phyloP scores from a whole-genome alignment of 2,797 vertebrate genomes.

The Anisognathus igniventris region DNA sequence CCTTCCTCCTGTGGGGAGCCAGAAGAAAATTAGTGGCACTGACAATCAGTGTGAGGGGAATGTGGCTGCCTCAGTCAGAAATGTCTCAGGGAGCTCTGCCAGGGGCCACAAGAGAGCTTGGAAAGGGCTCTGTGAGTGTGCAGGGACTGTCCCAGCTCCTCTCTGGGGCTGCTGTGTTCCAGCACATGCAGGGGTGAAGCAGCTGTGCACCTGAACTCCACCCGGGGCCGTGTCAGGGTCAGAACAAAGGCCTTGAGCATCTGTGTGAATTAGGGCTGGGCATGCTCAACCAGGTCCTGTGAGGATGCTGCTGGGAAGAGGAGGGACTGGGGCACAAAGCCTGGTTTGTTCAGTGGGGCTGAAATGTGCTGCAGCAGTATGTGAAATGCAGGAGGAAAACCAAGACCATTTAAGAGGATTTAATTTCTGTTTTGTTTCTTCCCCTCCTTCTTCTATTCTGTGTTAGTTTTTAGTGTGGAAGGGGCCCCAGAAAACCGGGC shows the following conservation, averaged over 20 bases:
- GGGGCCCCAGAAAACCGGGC: constrained; percentile 77
- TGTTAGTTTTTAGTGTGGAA: constrained; percentile 80
- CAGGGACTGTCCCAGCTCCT: background rate
- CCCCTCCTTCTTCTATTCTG: constrained; percentile 64
- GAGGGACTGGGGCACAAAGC: constrained; percentile 39
- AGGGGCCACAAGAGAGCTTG: background rate
- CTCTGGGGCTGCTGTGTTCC: background rate
- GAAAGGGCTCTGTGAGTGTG: background rate
- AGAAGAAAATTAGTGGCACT: background rate
- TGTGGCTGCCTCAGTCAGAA: background rate
- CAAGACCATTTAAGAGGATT: constrained; percentile 54
- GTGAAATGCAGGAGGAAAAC: constrained; percentile 55
- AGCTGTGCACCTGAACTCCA: background rate
- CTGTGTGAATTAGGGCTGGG: constrained; percentile 52
- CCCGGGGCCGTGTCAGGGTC: background rate
- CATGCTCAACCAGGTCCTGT: background rate
- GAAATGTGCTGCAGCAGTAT: background rate
- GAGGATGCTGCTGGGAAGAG: constrained; percentile 41
- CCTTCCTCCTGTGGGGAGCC: background rate
- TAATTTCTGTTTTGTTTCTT: constrained; percentile 70
- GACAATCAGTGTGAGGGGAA: background rate
- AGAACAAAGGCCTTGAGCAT: constrained; percentile 33
- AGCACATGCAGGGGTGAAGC: background rate
- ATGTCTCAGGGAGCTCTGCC: background rate
- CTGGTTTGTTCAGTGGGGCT: constrained; percentile 34